A percentile compares a stretch with the other conserved stretches of the same genome.
Conservation (phyloP, 2,888 invertebrate genomes). For the Magallana nippona region DNA sequence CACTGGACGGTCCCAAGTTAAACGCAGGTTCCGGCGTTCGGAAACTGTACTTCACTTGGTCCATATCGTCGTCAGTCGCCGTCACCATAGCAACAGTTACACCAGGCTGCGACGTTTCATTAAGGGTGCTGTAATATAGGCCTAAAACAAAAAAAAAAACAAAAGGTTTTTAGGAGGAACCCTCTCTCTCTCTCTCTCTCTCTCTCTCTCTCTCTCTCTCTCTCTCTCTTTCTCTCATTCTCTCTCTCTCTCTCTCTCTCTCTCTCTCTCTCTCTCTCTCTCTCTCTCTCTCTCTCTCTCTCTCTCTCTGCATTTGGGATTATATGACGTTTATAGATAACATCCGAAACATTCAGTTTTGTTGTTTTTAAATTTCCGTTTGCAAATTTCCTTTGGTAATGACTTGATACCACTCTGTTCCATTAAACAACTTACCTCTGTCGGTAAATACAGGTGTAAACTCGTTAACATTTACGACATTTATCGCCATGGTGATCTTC, state of each 20-base stretch:
- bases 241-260: background rate
- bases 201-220: background rate
- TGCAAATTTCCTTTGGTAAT: background rate
- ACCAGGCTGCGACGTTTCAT: background rate
- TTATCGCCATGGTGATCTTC: background rate
- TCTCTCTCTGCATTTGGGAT: background rate
- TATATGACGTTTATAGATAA: too few relatives aligned
- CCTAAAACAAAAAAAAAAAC: background rate
- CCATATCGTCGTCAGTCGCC: constrained; percentile 52
- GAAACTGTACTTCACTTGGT: constrained; percentile 30
- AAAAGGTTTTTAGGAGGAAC: background rate
- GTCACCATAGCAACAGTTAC: constrained; percentile 39
- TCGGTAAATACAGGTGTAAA: background rate
- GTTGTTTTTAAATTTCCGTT: background rate
- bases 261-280: background rate
- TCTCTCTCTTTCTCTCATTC: too few relatives aligned
- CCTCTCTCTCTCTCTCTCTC: background rate
- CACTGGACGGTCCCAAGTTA: constrained; percentile 51
- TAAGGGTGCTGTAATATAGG: background rate
- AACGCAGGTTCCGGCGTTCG: constrained; percentile 42
- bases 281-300: background rate
- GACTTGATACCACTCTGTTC: background rate
- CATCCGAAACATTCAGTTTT: too few relatives aligned
- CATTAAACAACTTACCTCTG: background rate
- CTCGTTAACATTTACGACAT: constrained; percentile 13